Base-by-base conservation (phyloP, 2,113 vertebrate species). In the Polypterus senegalus region DNA sequence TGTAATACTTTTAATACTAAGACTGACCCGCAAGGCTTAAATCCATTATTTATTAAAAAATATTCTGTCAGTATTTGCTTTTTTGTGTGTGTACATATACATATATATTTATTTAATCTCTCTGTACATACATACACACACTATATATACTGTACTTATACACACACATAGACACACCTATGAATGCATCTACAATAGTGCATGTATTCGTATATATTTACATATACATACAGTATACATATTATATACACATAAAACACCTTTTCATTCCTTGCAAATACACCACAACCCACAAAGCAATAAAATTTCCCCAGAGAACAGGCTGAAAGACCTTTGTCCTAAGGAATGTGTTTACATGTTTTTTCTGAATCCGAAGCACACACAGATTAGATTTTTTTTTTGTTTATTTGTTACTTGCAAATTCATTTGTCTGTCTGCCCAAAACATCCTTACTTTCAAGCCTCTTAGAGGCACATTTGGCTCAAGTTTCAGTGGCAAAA, bases 381-480 rank as follows among this genome's bases (percentile, higher is more conserved):
- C 54, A 46, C 49, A 60, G 47, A 60, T 88, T 87, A 88, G 86
- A 84, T 87, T 77, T 83, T 84, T 82, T 88, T 88, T 88, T 88
- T 82, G 74, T 78, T 82, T 88, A 81, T 86, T 87, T 86, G 85
- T 90, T 86, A 86, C 88, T 88, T 87, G 88, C 89, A 89, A 88
- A 91, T 88, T 87, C 67, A 60, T 90, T 89, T 87, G 83, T 85
- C 86, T 84, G 84, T 85, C 89, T 83, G 81, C 86, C 83, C 81
- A 88, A 92, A 88, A 83, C 82, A 83, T 86, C 87, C 82, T 88
- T 89, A 90, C 87, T 88, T 89, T 88, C 89, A 88, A 27, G 92
- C 94, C 93, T 97, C 93, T 91, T 91, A 91, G 96, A 98, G 96
- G 93, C 93, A 97, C 91, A 91, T 91, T 95, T 92, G 93, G 92